Evolutionary conservation across 2,888 invertebrate genomes (phyloP), one percentile per base, ranked within the genome.

Genomic region (Synanthedon tipuliformis): DNA sequence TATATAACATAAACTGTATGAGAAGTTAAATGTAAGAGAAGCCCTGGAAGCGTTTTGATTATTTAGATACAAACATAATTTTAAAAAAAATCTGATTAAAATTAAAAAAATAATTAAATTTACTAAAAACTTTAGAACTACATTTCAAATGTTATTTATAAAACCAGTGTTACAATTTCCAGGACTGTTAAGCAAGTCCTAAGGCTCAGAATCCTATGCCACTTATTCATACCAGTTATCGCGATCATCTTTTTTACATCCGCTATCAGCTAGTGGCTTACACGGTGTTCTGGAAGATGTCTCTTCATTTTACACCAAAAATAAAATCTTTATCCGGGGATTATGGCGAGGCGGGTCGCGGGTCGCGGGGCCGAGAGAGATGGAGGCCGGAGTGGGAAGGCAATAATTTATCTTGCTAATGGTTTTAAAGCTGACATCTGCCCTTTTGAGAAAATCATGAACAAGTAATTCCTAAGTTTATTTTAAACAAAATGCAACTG

Each of bases 341-440:
- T 78, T 74, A 77, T 69, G 62, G 66, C 59, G 61, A 57, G 51
- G 52, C 18, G 52, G 55, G 54, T 52, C 52, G 52, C 23, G 56
- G 54, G 40, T 54, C 51, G 59, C 57, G 60, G 45, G 13, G 45
- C 13, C 45, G 8, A 34, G 10, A 10, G 8, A 8, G 34, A 56
- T 51, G 57, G 55, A 55, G 56, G 56, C 34, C 34, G 34, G 34
- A 34, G 34, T 34, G 54, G 61, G 62, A 60, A 57, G 58, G 70
- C 73, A 69, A 77, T 78, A 78, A 80, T 78, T 82, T 79, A 81
- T 75, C 77, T 74, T 72, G 68, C 75, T 81, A 82, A 82, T 81
- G 81, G 81, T 75, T 81, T 78, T 74, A 80, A 77, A 78, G 73
- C 78, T 75, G 80, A 80, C 81, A 73, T 80, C 77, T 78, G 77